Conservation (phyloP, 2,797 vertebrate species). For the Hyperoplus lanceolatus region DNA sequence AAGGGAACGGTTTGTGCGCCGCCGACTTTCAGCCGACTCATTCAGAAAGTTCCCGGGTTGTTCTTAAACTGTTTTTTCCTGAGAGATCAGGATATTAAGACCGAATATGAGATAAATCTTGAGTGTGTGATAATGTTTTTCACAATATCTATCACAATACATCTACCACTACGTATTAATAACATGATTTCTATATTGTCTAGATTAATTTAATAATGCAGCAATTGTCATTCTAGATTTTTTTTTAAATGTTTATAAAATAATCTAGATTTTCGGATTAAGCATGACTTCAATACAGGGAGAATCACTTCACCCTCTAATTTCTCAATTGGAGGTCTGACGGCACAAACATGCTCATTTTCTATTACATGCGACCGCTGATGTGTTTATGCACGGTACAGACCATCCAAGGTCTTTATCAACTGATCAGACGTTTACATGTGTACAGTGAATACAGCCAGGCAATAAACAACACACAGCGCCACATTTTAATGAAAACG, state of each 20-base stretch:
- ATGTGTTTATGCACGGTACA: conserved; percentile 32
- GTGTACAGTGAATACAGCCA: conserved; percentile 13
- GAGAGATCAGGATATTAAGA: neutral
- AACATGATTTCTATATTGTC: no score
- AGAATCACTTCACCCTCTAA: neutral
- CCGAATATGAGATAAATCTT: neutral
- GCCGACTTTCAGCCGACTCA: neutral
- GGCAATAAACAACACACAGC: conserved; percentile 11
- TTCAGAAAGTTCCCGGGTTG: neutral
- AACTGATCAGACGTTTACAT: conserved; percentile 31
- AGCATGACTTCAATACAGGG: neutral
- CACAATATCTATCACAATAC: no score
- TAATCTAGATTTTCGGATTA: no score
- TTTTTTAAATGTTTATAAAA: no score
- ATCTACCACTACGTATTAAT: no score
- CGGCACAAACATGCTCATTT: conserved; percentile 2
- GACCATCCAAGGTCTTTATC: conserved; percentile 55
- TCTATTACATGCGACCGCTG: conserved; percentile 20
- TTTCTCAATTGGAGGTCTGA: conserved; percentile 7
- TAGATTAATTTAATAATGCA: no score
- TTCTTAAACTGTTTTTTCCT: neutral
- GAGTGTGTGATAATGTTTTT: no score
- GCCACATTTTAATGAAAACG: conserved; percentile 63
- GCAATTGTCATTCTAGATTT: no score
- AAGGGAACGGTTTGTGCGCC: neutral